Base-by-base conservation (phyloP, 2,797 vertebrate species). In the Ctenochaetus hawaiiensis region DNA sequence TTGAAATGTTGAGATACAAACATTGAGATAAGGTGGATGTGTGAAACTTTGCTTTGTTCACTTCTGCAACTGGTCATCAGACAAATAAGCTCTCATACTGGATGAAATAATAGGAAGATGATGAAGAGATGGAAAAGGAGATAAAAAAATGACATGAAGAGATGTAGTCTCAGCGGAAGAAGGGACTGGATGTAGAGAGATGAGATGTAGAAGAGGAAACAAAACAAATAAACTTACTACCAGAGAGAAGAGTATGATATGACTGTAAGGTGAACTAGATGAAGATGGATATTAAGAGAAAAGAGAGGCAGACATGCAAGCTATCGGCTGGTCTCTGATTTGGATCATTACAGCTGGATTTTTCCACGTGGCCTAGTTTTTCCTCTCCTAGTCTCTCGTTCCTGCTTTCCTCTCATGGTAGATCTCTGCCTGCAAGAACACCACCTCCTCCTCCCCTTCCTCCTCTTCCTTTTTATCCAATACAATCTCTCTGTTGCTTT, bases 301-400 rank as follows among this genome's bases (percentile, higher is more conserved):
- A 57, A 41, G 52, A 34, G 54, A 63, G 51, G 20, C 51, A 75
- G 80, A 74, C 70, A 63, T 66, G 67, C n/a, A 14, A 81, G 58
- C 72, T 37, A 54, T 68, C 3, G 1, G 60, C 54, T 0, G 10
- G 67, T 71, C 44, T n/a, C 57, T 67, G 52, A 72, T 78, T 82
- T 45, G 71, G 85, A 84, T 91, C 80, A 53, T 89, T 92, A 74
- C 87, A 84, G 80, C 91, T 90, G 76, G 86, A 74, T 88, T 88
- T 92, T 94, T 94, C 90, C 92, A 87, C 58, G 59, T 92, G 91
- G 92, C 92, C 93, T 93, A 92, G 79, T 93, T 93, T 89, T 82
- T 63, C 60, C 72, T 62, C 76, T 69, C 63, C 43, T 60, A 1
- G 67, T 83, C 84, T 7, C 44, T 80, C 22, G 39, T 26, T 83